Conservation (phyloP, 2,797 vertebrate species). For the Semotilus atromaculatus region DNA sequence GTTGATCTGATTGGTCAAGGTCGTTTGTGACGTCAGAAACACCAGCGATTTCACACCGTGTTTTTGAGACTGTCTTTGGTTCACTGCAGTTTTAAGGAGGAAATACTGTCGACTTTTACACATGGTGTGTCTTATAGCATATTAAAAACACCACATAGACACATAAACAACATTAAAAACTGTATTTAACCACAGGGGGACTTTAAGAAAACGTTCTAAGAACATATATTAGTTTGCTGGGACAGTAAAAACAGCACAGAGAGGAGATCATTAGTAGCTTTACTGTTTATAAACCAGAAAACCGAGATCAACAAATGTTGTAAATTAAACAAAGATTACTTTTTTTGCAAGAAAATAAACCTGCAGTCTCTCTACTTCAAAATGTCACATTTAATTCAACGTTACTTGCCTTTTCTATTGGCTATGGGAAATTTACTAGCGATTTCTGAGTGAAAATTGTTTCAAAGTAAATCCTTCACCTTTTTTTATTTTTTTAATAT, state of each 20-base stretch:
- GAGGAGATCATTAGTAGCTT: neutral
- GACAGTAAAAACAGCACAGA: neutral
- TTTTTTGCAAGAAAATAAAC: neutral
- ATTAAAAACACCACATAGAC: too few species aligned
- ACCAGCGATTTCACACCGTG: too few species aligned
- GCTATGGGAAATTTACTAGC: neutral
- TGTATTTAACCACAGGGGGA: too few species aligned
- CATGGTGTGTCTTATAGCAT: too few species aligned
- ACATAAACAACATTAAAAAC: too few species aligned
- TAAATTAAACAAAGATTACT: neutral
- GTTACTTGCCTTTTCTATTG: neutral
- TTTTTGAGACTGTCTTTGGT: too few species aligned
- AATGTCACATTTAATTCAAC: neutral
- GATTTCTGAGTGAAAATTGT: neutral
- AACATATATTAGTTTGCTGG: too few species aligned
- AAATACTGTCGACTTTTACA: too few species aligned
- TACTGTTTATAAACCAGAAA: neutral
- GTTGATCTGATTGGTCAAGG: too few species aligned
- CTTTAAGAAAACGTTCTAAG: neutral
- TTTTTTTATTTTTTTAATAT: too few species aligned
- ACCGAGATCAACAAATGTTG: neutral
- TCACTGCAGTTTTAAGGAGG: too few species aligned
- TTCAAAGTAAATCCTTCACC: neutral
- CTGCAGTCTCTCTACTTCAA: neutral
- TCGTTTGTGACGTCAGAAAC: too few species aligned